Percentiles rank a stretch among this genome's conserved stretches.
These are phyloP conservation scores for Ataeniobius toweri DNA, from an alignment of 2,797 vertebrate species.

Conservation along the genomic window DNA sequence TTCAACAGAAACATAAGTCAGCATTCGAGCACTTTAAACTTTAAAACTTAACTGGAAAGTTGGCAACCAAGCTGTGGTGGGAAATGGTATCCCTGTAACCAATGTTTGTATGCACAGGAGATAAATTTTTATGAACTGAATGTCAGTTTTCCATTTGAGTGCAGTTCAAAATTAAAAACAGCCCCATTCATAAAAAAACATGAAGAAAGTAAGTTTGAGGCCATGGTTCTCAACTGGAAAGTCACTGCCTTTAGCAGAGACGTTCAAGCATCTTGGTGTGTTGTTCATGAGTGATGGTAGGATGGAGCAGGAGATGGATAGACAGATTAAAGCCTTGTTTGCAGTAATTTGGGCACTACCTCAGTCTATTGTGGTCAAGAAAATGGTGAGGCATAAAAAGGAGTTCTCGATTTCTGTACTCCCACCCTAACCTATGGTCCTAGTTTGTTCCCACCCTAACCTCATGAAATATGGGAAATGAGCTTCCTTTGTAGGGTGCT, in stretches of 20 bases:
- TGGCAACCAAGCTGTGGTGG: constrained; percentile 12
- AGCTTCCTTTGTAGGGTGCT: neutral
- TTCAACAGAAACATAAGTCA: constrained; percentile 35
- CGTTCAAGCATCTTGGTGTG: neutral
- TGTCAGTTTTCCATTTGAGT: constrained; percentile 1
- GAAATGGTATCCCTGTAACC: neutral
- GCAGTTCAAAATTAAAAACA: neutral
- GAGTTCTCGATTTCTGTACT: neutral
- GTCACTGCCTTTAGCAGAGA: neutral
- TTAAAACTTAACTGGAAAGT: constrained; percentile 23
- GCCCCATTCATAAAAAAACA: neutral
- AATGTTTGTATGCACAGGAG: constrained; percentile 10
- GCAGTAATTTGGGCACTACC: neutral
- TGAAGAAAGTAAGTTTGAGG: neutral
- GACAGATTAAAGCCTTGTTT: neutral
- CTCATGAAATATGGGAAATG: neutral
- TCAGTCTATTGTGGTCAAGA: neutral
- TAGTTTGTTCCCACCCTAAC: too few relatives aligned
- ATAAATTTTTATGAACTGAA: neutral
- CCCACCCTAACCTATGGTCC: neutral
- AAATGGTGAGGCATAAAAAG: neutral
- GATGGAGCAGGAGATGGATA: neutral
- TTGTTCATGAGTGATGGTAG: neutral
- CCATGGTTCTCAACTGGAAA: neutral
- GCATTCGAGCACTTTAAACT: constrained; percentile 17